Base-by-base conservation (phyloP, 2,113 vertebrate species). In the rat (Rattus norvegicus) region DNA sequence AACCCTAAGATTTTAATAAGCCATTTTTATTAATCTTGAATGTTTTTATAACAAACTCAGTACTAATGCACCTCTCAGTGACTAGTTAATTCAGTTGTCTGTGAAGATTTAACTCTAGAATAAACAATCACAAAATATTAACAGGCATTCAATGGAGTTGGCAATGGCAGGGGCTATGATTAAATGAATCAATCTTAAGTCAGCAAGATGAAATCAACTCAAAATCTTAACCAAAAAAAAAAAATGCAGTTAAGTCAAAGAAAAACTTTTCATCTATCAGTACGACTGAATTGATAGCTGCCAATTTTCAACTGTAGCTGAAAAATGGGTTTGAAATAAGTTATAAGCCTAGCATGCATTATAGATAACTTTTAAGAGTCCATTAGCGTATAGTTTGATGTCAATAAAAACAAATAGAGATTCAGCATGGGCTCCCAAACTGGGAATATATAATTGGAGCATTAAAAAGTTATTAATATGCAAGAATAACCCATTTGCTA, bases 371-470 rank as follows among this genome's bases (percentile, higher is more conserved):
- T 91, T 75, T 30, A 14, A 63, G 95, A 92, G 69, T 49, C 28
- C n/a, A 6, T 72, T 90, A 16, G 24, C 36, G 69, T 65, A 19
- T 59, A 79, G 95, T 91, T 81, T 75, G 14, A 26, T 91, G 20
- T 90, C 79, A 26, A 90, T 70, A 91, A 95, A 33, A 13, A 39
- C 87, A 80, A 70, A 65, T 89, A 52, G 47, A 88, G 28, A 73
- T 92, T 33, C 77, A 67, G 39, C 86, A 88, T 88, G 49, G 49
- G 26, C 30, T 94, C 7, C 5, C 47, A n/a, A 73, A 49, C 1
- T 90, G 28, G 63, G 88, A 95, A 69, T 12, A 81, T 56, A 59
- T 54, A 94, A 89, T 87, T 70, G 88, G 59, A 63, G 28, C 59
- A 59, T 67, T 52, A 59, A 88, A 80, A 91, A 10, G 14, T 81